phyloP scores from a whole-genome alignment of 2,888 invertebrate species.

The Parelbella ahira region DNA sequence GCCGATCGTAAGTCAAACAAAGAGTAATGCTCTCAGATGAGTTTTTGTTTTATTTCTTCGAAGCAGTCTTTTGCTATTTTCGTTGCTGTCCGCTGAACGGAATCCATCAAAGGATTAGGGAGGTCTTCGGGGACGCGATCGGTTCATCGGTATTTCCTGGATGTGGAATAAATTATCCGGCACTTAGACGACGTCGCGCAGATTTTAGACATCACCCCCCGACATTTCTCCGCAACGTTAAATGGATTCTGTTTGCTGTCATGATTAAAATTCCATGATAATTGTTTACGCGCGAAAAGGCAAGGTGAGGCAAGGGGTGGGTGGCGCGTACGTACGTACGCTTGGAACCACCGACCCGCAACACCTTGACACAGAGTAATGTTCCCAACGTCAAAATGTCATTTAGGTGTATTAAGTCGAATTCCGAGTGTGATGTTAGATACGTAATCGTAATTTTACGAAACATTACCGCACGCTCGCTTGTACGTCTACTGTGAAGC shows the following conservation, averaged over 20 bases:
- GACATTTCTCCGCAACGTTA: conserved; percentile 30
- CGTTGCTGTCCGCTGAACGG: conserved; percentile 46
- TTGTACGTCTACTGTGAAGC: no score
- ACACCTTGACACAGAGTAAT: conserved; percentile 25
- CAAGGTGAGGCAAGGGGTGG: conserved; percentile 20
- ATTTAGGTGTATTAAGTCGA: conserved; percentile 16
- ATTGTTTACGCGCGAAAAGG: conserved; percentile 25
- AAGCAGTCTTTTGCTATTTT: conserved; percentile 64
- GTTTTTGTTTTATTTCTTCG: conserved; percentile 51
- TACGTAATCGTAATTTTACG: conserved; percentile 3
- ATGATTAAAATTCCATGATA: conserved; percentile 25
- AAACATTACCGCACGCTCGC: no score
- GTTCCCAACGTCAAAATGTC: conserved; percentile 23
- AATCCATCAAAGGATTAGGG: conserved; percentile 79
- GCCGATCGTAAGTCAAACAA: conserved; percentile 35
- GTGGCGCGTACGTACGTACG: conserved; percentile 7
- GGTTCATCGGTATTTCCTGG: conserved; percentile 63
- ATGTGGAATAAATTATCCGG: conserved; percentile 72
- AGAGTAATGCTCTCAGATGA: conserved; percentile 39
- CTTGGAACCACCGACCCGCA: conserved; percentile 21
- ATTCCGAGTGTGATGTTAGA: conserved; percentile 11
- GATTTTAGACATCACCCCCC: conserved; percentile 42
- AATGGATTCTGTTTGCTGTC: conserved; percentile 26
- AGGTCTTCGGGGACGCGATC: conserved; percentile 57
- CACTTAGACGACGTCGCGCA: conserved; percentile 57